Percentiles rank a stretch among this genome's conserved stretches.
Evolutionary conservation across 2,888 invertebrate species (phyloP).

Genomic region (Perizoma flavofasciatum): DNA sequence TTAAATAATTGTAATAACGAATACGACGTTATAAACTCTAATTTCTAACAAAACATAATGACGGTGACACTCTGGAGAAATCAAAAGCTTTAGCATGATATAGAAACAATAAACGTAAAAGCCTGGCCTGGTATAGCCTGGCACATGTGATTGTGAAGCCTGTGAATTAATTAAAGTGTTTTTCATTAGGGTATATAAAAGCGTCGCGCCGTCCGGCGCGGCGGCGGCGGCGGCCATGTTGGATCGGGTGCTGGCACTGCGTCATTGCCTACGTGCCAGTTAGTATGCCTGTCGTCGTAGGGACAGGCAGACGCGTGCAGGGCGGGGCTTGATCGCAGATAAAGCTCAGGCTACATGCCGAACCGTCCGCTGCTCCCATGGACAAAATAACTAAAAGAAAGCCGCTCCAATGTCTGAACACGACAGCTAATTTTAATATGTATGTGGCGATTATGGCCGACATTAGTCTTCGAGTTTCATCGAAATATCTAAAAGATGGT

Average conservation of each 20-base stretch:
- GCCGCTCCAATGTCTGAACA: slow-evolving; percentile 32
- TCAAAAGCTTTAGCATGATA: slow-evolving; percentile 81
- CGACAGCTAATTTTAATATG: slow-evolving; percentile 30
- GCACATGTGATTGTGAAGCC: slow-evolving; percentile 70
- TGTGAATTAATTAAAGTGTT: slow-evolving; percentile 82
- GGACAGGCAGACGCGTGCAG: slow-evolving; percentile 39
- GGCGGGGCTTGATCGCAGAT: slow-evolving; percentile 70
- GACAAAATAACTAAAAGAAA: slow-evolving; percentile 29
- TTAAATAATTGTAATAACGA: slow-evolving; percentile 62
- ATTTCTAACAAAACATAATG: slow-evolving; percentile 70
- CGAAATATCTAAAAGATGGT: background rate
- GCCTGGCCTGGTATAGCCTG: slow-evolving; percentile 59
- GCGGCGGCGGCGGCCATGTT: slow-evolving; percentile 40
- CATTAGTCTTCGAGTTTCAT: background rate
- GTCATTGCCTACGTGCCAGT: slow-evolving; percentile 18
- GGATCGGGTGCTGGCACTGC: slow-evolving; percentile 47
- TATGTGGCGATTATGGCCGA: slow-evolving; percentile 8
- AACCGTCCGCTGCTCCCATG: slow-evolving; percentile 30
- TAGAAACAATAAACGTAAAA: slow-evolving; percentile 82
- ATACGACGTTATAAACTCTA: slow-evolving; percentile 57
- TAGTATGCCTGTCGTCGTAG: slow-evolving; percentile 10
- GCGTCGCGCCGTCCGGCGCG: slow-evolving; percentile 44
- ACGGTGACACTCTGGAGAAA: slow-evolving; percentile 80
- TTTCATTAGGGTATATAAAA: slow-evolving; percentile 78
- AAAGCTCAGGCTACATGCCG: slow-evolving; percentile 54